Evolutionary conservation across 2,797 vertebrate genomes (phyloP).

Genomic region (Gobio occitaniae): DNA sequence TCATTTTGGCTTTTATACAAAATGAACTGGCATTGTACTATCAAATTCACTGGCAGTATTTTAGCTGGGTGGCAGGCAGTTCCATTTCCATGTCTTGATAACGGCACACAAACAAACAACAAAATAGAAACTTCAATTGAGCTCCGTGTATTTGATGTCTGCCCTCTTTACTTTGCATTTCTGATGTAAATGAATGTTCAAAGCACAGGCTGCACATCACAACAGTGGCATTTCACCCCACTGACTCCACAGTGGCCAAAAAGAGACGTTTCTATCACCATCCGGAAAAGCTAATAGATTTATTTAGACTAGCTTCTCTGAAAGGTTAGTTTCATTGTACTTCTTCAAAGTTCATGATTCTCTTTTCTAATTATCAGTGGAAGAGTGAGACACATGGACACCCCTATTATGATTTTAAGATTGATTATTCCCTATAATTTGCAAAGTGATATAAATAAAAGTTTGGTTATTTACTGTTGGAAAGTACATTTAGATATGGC

Average conservation of each 20-base stretch:
- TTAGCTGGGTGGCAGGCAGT: slow-evolving; percentile 32
- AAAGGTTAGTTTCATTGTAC: slow-evolving; percentile 52
- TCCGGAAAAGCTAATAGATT: slow-evolving; percentile 40
- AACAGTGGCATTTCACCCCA: slow-evolving; percentile 45
- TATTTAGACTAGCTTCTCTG: slow-evolving; percentile 46
- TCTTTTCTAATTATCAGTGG: slow-evolving; percentile 35
- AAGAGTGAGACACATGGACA: not conserved
- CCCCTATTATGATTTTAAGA: not conserved
- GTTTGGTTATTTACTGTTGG: not conserved
- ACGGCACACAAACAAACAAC: not conserved
- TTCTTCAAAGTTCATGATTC: slow-evolving; percentile 43
- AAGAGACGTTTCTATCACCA: slow-evolving; percentile 25
- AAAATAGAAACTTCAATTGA: slow-evolving; percentile 46
- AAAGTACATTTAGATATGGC: not conserved
- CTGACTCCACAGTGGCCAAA: slow-evolving; percentile 39
- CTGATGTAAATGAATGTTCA: slow-evolving; percentile 54
- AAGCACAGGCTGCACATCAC: slow-evolving; percentile 39
- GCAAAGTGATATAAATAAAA: not conserved
- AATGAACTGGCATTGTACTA: slow-evolving; percentile 12
- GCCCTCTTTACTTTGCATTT: slow-evolving; percentile 42
- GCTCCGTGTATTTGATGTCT: slow-evolving; percentile 55
- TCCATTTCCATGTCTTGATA: slow-evolving; percentile 44
- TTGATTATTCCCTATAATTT: not conserved
- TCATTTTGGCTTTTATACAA: slow-evolving; percentile 32
- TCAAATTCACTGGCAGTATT: not conserved